Percentiles rank a stretch among this genome's conserved stretches.
Conservation (phyloP, 2,888 invertebrate genomes). For the Cartodere bifasciata region DNA sequence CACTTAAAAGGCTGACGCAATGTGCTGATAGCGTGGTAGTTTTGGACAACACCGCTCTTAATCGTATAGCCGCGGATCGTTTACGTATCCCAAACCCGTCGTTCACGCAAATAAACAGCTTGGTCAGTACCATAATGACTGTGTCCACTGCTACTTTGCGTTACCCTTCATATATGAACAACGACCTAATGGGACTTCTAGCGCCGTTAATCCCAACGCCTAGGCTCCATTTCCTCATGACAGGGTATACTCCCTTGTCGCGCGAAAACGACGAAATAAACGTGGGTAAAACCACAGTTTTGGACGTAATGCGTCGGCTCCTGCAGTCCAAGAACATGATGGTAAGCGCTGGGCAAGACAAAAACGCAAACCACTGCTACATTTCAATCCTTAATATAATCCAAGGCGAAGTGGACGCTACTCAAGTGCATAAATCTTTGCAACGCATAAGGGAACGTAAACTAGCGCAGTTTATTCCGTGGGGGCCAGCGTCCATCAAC, state of each 20-base stretch:
- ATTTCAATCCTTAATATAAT: constrained; percentile 94
- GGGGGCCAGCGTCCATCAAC: constrained; percentile 91
- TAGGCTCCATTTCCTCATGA: constrained; percentile 91
- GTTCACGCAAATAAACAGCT: constrained; percentile 87
- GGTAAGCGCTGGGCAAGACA: constrained; percentile 84
- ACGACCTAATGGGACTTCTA: constrained; percentile 83
- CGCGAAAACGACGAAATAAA: constrained; percentile 67
- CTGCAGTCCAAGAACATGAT: constrained; percentile 97
- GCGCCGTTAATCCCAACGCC: constrained; percentile 95
- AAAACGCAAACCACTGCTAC: constrained; percentile 78
- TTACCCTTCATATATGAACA: constrained; percentile 95
- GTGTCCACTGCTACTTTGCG: constrained; percentile 87
- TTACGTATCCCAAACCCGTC: constrained; percentile 87
- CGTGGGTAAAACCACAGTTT: constrained; percentile 86
- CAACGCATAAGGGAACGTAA: constrained; percentile 84
- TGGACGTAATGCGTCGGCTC: constrained; percentile 91
- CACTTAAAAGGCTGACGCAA: constrained; percentile 77
- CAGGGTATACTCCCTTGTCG: constrained; percentile 86
- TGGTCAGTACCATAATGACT: constrained; percentile 96
- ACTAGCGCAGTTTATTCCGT: constrained; percentile 83
- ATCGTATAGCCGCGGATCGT: constrained; percentile 54
- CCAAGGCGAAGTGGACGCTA: constrained; percentile 78
- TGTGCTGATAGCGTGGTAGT: constrained; percentile 90
- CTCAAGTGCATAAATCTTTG: constrained; percentile 86
- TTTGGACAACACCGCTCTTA: constrained; percentile 86